Percentiles rank a stretch among this genome's conserved stretches.
phyloP scores from a whole-genome alignment of 2,888 invertebrate species.

The Chymomyza amoena region DNA sequence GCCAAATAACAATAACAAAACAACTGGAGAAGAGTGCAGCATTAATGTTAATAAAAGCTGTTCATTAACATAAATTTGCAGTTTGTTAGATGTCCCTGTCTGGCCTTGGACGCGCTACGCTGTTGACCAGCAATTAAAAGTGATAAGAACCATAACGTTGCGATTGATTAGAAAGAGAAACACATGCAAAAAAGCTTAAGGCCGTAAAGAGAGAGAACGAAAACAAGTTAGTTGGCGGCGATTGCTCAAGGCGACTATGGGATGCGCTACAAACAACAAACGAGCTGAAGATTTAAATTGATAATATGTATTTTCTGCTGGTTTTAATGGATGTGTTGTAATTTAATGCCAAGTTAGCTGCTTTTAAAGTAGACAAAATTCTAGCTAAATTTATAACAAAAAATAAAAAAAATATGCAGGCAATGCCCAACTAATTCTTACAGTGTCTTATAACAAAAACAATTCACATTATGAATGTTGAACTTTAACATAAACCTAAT shows the following conservation, averaged over 20 bases:
- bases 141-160: slow-evolving; percentile 39
- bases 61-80: slow-evolving; percentile 27
- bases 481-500: too few species aligned
- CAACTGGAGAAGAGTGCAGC: neutral
- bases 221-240: slow-evolving; percentile 9
- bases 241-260: neutral
- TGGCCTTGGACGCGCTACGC: neutral
- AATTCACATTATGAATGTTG: too few species aligned
- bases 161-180: slow-evolving; percentile 7
- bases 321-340: too few species aligned
- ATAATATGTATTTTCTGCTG: too few species aligned
- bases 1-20: neutral
- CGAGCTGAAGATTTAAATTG: too few species aligned
- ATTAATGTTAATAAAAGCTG: slow-evolving; percentile 7
- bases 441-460: too few species aligned
- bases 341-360: too few species aligned
- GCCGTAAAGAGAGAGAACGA: neutral
- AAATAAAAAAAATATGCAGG: too few species aligned
- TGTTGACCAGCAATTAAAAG: neutral
- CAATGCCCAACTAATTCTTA: too few species aligned
- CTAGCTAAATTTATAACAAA: too few species aligned
- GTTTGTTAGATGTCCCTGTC: slow-evolving; percentile 8
- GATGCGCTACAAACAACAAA: neutral
- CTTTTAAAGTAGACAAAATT: too few species aligned
- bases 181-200: slow-evolving; percentile 24